A percentile compares a stretch with the other conserved stretches of the same genome.
Conservation (phyloP, 2,888 invertebrate species). For the Syrista parreyssii region DNA sequence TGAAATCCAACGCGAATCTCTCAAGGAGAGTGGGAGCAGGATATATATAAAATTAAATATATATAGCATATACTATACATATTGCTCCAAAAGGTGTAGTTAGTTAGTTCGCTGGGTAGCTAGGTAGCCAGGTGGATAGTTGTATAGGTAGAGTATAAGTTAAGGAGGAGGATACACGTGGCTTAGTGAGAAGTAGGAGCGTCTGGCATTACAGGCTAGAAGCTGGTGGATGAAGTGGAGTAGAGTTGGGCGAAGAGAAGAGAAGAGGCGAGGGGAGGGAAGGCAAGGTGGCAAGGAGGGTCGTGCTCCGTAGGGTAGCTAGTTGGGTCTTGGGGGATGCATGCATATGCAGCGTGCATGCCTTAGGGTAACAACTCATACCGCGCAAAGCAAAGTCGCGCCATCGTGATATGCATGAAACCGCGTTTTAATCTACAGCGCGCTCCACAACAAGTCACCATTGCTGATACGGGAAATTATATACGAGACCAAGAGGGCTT, state of each 20-base stretch:
- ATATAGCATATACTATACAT: too few relatives aligned
- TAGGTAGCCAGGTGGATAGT: too few relatives aligned
- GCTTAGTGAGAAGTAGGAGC: too few relatives aligned
- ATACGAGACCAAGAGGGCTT: too few relatives aligned
- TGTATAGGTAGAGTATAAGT: too few relatives aligned
- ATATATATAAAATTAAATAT: too few relatives aligned
- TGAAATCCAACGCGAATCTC: slow-evolving; percentile 48
- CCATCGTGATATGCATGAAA: slow-evolving; percentile 54
- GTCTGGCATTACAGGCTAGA: too few relatives aligned
- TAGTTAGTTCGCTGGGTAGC: too few relatives aligned
- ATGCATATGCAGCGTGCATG: slow-evolving; percentile 63
- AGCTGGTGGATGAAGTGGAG: slow-evolving; percentile 15
- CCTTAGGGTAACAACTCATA: slow-evolving; percentile 61
- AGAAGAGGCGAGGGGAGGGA: slow-evolving; percentile 19
- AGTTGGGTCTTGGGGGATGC: slow-evolving; percentile 30
- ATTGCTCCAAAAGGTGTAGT: too few relatives aligned
- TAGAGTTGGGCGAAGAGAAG: slow-evolving; percentile 21
- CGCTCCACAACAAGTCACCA: slow-evolving; percentile 17
- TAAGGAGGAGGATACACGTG: too few relatives aligned
- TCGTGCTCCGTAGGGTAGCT: slow-evolving; percentile 22
- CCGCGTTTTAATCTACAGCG: slow-evolving; percentile 46
- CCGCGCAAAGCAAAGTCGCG: slow-evolving; percentile 41
- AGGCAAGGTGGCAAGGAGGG: slow-evolving; percentile 6
- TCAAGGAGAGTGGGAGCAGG: slow-evolving; percentile 11
- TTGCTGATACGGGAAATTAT: background rate